Conservation (phyloP, 2,888 invertebrate genomes). For the Nebria salina region DNA sequence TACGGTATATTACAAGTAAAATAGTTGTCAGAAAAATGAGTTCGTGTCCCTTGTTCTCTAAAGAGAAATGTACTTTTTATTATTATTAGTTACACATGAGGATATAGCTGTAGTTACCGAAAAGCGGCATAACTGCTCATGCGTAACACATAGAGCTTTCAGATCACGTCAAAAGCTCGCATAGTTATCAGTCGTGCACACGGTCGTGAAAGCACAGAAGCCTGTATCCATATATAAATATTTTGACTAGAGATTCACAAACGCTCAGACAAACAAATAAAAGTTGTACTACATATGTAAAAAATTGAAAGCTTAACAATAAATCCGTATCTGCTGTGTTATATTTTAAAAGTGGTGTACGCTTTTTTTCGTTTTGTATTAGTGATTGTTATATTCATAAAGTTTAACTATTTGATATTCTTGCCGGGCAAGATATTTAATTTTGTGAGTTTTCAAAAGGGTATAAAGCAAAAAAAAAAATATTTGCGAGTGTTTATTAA, state of each 20-base stretch:
- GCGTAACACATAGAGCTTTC: not conserved
- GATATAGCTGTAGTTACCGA: not conserved
- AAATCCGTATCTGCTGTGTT: too few relatives aligned
- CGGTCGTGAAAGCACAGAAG: slow-evolving; percentile 24
- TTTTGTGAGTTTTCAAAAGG: too few relatives aligned
- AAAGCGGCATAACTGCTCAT: not conserved
- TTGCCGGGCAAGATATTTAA: too few relatives aligned
- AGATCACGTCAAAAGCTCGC: slow-evolving; percentile 18
- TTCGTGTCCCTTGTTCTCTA: not conserved
- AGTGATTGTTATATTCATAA: too few relatives aligned
- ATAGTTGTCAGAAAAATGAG: not conserved
- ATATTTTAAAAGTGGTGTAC: too few relatives aligned
- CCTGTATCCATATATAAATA: not conserved
- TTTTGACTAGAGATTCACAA: too few relatives aligned
- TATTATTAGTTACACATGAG: not conserved
- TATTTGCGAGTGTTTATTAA: slow-evolving; percentile 1
- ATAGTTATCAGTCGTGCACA: slow-evolving; percentile 21
- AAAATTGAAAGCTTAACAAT: too few relatives aligned
- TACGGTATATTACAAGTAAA: too few relatives aligned
- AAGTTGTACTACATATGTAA: too few relatives aligned
- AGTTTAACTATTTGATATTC: too few relatives aligned
- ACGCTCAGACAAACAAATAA: too few relatives aligned
- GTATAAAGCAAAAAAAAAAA: not conserved
- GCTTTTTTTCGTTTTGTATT: too few relatives aligned
- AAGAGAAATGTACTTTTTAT: not conserved